Evolutionary conservation across 2,888 invertebrate genomes (phyloP).

Genomic region (Alloplasta piceator): DNA sequence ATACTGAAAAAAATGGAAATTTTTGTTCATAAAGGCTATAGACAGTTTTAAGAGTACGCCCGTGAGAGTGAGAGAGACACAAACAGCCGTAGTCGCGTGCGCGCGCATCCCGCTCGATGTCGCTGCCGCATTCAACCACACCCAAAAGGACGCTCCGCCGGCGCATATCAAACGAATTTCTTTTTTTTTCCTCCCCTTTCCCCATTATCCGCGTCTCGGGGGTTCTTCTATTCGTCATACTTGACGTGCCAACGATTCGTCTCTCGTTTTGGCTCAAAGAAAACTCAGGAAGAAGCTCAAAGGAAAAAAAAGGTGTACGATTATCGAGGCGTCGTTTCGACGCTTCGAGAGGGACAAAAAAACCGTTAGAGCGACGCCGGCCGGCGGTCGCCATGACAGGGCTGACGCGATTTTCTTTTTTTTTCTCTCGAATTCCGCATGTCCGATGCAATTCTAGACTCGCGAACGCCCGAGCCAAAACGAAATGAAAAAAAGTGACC

Average conservation of each 20-base stretch:
- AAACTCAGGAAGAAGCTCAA: no score
- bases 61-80: constrained; percentile 39
- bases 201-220: background rate
- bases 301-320: background rate
- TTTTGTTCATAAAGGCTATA: no score
- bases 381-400: constrained; percentile 78
- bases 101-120: constrained; percentile 82
- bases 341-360: constrained; percentile 53
- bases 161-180: constrained; percentile 30
- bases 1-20: no score
- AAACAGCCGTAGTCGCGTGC: constrained; percentile 69
- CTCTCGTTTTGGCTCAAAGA: no score
- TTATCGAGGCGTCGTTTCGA: background rate
- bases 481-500: no score
- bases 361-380: constrained; percentile 71
- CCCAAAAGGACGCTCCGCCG: constrained; percentile 69
- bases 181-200: constrained; percentile 10
- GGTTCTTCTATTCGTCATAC: constrained; percentile 15
- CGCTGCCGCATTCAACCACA: constrained; percentile 79
- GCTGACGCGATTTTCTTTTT: constrained; percentile 37
- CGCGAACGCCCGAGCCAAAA: no score
- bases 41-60: background rate
- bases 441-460: background rate
- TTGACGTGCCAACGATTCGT: constrained; percentile 7
- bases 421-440: constrained; percentile 63